Base-by-base conservation (phyloP, 2,888 invertebrate species). In the Furcula furcula region DNA sequence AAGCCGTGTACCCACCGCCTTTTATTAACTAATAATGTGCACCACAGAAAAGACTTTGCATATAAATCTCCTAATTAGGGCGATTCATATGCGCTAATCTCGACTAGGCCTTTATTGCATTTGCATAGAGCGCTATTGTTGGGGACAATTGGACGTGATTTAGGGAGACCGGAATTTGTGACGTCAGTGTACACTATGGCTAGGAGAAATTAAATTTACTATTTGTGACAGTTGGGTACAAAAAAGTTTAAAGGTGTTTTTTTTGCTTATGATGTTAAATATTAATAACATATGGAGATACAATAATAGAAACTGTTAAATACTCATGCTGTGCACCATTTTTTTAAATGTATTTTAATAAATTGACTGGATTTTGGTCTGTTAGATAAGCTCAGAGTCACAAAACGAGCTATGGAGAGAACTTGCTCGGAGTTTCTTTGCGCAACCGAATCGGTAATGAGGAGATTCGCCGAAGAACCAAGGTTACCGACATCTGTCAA, bases 1-100 rank as follows among this genome's bases (percentile, higher is more conserved):
- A 79, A 72, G 59, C 67, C 71, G 67, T 75, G 78, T 74, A 70
- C 72, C 68, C 71, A 64, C 57, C 55, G 52, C 67, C 73, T 60
- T 78, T 85, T 82, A 82, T 75, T 63, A 70, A 57, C 78, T 86
- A 85, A 87, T 87, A 86, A 84, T 84, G 80, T 75, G 73, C 65
- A 77, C 83, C 84, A 75, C 86, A 87, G 72, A 82, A 76, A 71
- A 65, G 69, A 76, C 80, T 87, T 86, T 86, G 87, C 86, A 88
- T 88, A 85, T 82, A 87, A 87, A 88, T 88, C 85, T 81, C 78
- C 86, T 88, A 83, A 88, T 88, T 88, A 88, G 70, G 55, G 51
- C 65, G 44, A 86, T 86, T 87, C 80, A 85, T 57, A 57, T 62
- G 68, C 56, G 70, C 75, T 86, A 84, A 84, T 86, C 85, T 80